Evolutionary conservation across 2,113 vertebrate genomes (phyloP).

Genomic region (Sminthopsis crassicaudata): DNA sequence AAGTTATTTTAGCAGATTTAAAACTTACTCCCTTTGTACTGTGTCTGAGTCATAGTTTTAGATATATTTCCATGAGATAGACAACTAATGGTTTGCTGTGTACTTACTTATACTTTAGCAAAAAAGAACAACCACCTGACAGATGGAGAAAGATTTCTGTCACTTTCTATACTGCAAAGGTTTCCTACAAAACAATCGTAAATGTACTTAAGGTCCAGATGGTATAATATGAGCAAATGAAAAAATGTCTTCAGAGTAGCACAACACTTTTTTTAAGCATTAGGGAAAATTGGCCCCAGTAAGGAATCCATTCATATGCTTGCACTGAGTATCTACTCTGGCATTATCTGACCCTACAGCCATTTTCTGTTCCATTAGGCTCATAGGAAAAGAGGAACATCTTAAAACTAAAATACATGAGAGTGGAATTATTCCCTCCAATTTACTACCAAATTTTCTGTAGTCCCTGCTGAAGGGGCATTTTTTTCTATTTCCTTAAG

Average conservation of each 20-base stretch:
- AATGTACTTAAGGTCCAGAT: neutral
- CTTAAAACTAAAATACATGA: neutral
- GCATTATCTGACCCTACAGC: neutral
- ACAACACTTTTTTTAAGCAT: constrained; percentile 20
- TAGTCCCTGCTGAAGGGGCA: neutral
- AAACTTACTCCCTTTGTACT: neutral
- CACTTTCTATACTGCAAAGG: neutral
- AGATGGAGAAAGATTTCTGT: neutral
- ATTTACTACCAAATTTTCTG: neutral
- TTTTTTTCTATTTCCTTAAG: constrained; percentile 8
- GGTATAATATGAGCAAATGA: neutral
- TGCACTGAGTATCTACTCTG: neutral
- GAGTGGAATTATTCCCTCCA: neutral
- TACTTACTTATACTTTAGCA: neutral
- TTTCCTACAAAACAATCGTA: neutral
- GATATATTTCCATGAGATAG: neutral
- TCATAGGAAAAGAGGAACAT: neutral
- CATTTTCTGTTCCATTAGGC: neutral
- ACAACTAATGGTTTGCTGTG: neutral
- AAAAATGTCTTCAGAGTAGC: neutral
- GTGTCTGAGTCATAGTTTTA: neutral
- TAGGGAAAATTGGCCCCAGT: neutral
- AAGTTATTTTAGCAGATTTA: neutral
- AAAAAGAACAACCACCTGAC: neutral
- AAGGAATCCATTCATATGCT: neutral